Conservation (phyloP, 2,888 invertebrate genomes). For the Agrotis puta region DNA sequence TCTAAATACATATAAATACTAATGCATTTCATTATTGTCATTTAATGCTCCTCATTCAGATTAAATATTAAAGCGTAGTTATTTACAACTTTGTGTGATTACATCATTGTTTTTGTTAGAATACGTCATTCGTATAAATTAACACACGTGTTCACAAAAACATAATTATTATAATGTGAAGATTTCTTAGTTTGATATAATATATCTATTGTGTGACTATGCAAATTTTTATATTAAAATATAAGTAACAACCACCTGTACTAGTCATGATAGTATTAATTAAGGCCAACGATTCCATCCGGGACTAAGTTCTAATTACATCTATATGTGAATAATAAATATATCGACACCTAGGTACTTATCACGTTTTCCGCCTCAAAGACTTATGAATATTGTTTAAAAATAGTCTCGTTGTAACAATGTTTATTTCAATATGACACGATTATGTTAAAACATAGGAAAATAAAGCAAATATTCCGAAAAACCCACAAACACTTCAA, state of each 20-base stretch:
- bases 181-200: slow-evolving; percentile 62
- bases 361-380: slow-evolving; percentile 68
- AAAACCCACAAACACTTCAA: slow-evolving; percentile 38
- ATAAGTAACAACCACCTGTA: slow-evolving; percentile 56
- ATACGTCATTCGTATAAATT: slow-evolving; percentile 50
- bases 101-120: slow-evolving; percentile 55
- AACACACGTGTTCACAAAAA: slow-evolving; percentile 57
- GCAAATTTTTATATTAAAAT: slow-evolving; percentile 61
- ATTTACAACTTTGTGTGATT: slow-evolving; percentile 46
- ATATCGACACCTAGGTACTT: slow-evolving; percentile 60
- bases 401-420: slow-evolving; percentile 44
- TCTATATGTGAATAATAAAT: slow-evolving; percentile 52
- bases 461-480: slow-evolving; percentile 38
- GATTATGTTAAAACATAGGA: slow-evolving; percentile 29
- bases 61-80: slow-evolving; percentile 32
- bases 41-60: slow-evolving; percentile 43
- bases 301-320: slow-evolving; percentile 48
- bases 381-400: slow-evolving; percentile 61
- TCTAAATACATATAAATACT: slow-evolving; percentile 32
- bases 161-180: slow-evolving; percentile 55
- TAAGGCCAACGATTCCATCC: slow-evolving; percentile 51
- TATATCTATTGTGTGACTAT: slow-evolving; percentile 63
- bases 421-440: slow-evolving; percentile 36
- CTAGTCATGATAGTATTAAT: slow-evolving; percentile 62
- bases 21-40: slow-evolving; percentile 51